phyloP scores from a whole-genome alignment of 2,888 invertebrate species.

The Cosmia trapezina region DNA sequence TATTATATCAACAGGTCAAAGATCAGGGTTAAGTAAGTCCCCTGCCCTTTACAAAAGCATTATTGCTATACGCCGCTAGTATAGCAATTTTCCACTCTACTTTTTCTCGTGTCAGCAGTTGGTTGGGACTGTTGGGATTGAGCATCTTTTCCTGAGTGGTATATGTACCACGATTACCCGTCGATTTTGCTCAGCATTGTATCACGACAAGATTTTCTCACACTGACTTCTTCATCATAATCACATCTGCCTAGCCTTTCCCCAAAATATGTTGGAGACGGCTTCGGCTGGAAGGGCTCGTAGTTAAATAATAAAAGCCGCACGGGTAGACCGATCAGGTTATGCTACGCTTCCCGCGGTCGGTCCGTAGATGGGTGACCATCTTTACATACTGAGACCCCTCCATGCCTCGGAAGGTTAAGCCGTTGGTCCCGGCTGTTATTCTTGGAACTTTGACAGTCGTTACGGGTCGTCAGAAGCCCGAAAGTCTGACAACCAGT shows the following conservation, averaged over 20 bases:
- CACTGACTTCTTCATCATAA: background rate
- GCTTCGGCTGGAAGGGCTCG: too few species aligned
- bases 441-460: too few species aligned
- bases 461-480: too few species aligned
- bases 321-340: too few species aligned
- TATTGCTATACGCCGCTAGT: background rate
- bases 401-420: too few species aligned
- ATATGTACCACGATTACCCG: background rate
- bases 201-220: too few species aligned
- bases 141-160: background rate
- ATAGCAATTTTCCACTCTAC: background rate
- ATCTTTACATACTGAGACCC: too few species aligned
- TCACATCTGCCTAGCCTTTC: background rate
- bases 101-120: background rate
- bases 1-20: constrained; percentile 24
- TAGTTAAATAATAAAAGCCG: too few species aligned
- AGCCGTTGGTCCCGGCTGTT: too few species aligned
- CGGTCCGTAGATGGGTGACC: too few species aligned
- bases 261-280: background rate
- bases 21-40: background rate
- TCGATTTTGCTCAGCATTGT: background rate
- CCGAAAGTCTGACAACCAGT: too few species aligned
- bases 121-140: background rate
- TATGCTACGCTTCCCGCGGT: too few species aligned
- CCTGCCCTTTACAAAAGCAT: background rate